Conservation (phyloP, 1,140 invertebrate genomes). For the Drosophila elegans region DNA sequence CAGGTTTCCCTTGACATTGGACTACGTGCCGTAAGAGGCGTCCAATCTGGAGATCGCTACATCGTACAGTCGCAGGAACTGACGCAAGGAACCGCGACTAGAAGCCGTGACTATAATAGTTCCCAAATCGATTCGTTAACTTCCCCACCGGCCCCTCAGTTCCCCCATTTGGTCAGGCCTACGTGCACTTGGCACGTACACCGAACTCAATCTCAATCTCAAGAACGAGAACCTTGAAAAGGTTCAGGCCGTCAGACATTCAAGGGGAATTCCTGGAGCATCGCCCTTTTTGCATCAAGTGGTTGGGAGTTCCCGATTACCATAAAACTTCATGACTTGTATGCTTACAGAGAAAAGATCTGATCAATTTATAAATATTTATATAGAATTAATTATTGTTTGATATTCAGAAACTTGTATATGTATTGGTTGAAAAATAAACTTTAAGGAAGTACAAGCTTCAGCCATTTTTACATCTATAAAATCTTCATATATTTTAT, state of each 20-base stretch:
- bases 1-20: slow-evolving; percentile 57
- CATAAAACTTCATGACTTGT: slow-evolving; percentile 25
- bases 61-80: slow-evolving; percentile 44
- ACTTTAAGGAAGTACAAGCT: too few species aligned
- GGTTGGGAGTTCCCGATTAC: slow-evolving; percentile 22
- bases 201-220: slow-evolving; percentile 10
- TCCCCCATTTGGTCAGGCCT: slow-evolving; percentile 17
- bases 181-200: slow-evolving; percentile 69
- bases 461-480: background rate
- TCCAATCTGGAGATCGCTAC: slow-evolving; percentile 3
- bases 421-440: too few species aligned
- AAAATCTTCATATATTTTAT: too few species aligned
- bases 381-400: background rate
- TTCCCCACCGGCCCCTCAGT: slow-evolving; percentile 6
- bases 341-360: background rate
- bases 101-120: slow-evolving; percentile 33
- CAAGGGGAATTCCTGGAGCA: slow-evolving; percentile 62
- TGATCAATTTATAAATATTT: slow-evolving; percentile 5
- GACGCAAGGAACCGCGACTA: slow-evolving; percentile 30
- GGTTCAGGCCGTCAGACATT: slow-evolving; percentile 47
- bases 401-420: background rate
- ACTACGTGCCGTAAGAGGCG: slow-evolving; percentile 64
- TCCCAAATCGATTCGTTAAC: slow-evolving; percentile 39
- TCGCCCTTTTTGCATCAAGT: slow-evolving; percentile 11
- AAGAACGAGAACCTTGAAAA: slow-evolving; percentile 71